Evolutionary conservation across 35 echinoderm and acorn worm species (phyloP).

Genomic region (Stichopus chloronotus): DNA sequence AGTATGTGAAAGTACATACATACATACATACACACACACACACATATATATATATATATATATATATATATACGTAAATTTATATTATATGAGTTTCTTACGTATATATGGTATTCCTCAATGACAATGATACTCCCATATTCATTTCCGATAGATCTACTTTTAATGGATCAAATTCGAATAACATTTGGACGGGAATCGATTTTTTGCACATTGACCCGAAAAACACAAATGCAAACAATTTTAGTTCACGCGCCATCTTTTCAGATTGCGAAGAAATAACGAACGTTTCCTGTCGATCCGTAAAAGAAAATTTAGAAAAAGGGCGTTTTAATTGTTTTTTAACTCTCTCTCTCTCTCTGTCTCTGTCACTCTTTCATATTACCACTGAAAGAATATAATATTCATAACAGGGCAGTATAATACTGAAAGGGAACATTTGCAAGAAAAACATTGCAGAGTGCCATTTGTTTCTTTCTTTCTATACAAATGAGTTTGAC

Average conservation of each 20-base stretch:
- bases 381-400: not conserved
- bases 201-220: conserved; percentile 25
- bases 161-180: conserved; percentile 33
- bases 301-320: not conserved
- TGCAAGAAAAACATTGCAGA: not conserved
- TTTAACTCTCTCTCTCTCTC: not conserved
- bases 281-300: conserved; percentile 25
- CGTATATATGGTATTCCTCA: not conserved
- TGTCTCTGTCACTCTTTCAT: not conserved
- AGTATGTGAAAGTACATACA: too few species aligned
- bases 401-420: not conserved
- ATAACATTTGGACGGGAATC: conserved; percentile 25
- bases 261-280: conserved; percentile 44
- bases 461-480: not conserved
- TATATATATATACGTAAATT: too few species aligned
- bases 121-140: not conserved
- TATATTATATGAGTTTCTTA: too few species aligned
- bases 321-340: conserved; percentile 28
- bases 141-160: conserved; percentile 35
- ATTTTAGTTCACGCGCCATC: conserved; percentile 25
- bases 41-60: too few species aligned
- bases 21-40: too few species aligned
- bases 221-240: conserved; percentile 50
- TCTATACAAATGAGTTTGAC: conserved; percentile 3
- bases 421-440: conserved; percentile 4